Base-by-base conservation (phyloP, 2,113 vertebrate species). In the Pelvicachromis taeniatus region DNA sequence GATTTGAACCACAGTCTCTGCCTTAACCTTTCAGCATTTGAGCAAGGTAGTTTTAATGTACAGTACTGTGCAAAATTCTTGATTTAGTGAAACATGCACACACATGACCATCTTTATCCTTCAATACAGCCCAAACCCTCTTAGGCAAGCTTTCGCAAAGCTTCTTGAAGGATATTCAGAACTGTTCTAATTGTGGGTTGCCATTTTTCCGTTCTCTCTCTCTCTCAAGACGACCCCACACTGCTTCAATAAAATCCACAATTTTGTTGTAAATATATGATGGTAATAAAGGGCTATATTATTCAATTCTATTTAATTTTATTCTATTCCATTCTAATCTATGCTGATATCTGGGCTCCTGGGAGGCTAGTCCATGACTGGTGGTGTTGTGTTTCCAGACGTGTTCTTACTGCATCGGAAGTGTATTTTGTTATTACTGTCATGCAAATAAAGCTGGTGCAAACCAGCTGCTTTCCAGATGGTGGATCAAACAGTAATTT, bases 1-100 rank as follows among this genome's bases (percentile, higher is more conserved):
- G 9, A 40, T 65, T 65, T 65, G 35, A 21, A 21, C 4, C 61
- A 65, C 19, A 65, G 21, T 19, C 33, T 21, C 61, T 65, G 61
- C 2, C 10, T 65, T 65, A 65, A 33, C 33, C 1, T 65, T 38
- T 65, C 61, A 40, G 33, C 33, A 65, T 65, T 0, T 65, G 10
- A 63, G 4, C 19, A 65, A 65, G 61, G 31, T 38, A 38, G 31
- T 65, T 65, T 65, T 65, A 12, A 65, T 21, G 59, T 65, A 38
- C 7, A 35, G 7, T 35, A 35, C 7, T 35, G 35, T 35, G 35
- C 59, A 38, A 21, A 63, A 63, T 9, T 63, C 59, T 38, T 63
- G 59, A 63, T 63, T 63, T 63, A 38, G 31, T 63, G 59, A 63
- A 63, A 38, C 33, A 63, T 38, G 59, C 19, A 38, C 13, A 63